Base-by-base conservation (phyloP, 2,797 vertebrate genomes). In the Urocyon cinereoargenteus region DNA sequence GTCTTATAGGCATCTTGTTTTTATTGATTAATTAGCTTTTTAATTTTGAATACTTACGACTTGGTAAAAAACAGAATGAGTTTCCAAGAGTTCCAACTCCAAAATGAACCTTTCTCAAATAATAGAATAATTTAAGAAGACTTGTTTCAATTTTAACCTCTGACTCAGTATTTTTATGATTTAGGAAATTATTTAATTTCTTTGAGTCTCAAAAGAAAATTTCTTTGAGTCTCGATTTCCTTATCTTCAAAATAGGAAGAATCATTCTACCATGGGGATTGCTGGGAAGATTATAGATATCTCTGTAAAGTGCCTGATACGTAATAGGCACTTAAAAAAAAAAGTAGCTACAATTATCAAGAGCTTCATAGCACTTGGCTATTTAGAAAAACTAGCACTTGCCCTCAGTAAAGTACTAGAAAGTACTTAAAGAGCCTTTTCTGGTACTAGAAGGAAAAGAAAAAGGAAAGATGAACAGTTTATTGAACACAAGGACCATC, bases 141-240 rank as follows among this genome's bases (percentile, higher is more conserved):
- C 1, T 61, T 95, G 34, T 12, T 77, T 95, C 31, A 31, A 5
- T 85, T 75, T 64, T 96, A 75, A 78, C 5, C 28, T 85, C n/a
- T 85, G 15, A 53, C 10, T 77, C 34, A 62, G 16, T 92, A 14
- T 87, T 96, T 92, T 88, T 94, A 73, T 72, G 15, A 91, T 72
- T 94, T 84, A 9, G 45, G 3, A 70, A 89, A 55, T 94, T 66
- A 78, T 49, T 86, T 92, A 59, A 86, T 82, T 84, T 86, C 77
- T 90, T 89, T 82, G 31, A 86, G 26, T 53, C 31, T 96, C 14
- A 40, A 40, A 45, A 45, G 8, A 45, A 45, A 59, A 79, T 82
- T 84, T 86, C 77, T 90, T 89, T 82, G 31, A 86, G 26, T 53
- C 31, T 96, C 11, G 19, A n/a, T 97, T 97, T 95, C 16, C 34